Percentiles rank a stretch among this genome's conserved stretches.
Evolutionary conservation across 1,140 invertebrate species (phyloP).

Genomic region (Bathynomus jamesi): DNA sequence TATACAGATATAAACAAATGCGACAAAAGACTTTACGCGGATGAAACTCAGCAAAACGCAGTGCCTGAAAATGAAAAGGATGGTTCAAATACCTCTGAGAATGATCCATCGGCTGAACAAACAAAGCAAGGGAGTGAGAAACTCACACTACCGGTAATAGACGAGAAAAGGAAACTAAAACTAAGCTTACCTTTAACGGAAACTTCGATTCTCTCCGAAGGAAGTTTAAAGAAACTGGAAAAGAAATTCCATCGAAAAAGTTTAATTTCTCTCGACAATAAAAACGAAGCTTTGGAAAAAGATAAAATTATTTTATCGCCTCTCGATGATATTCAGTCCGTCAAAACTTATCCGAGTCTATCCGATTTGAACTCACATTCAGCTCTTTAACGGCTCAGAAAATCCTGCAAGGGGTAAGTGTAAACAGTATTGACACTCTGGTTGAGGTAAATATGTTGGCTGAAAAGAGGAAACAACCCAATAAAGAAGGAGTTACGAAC

Average conservation of each 20-base stretch:
- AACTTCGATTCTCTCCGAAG: background rate
- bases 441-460: constrained; percentile 39
- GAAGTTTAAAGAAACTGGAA: background rate
- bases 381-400: constrained; percentile 39
- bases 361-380: constrained; percentile 36
- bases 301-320: background rate
- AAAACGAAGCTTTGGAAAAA: background rate
- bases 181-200: background rate
- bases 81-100: background rate
- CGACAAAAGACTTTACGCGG: constrained; percentile 17
- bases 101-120: too few species aligned
- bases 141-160: background rate
- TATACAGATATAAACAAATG: constrained; percentile 35
- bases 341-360: constrained; percentile 32
- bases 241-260: background rate
- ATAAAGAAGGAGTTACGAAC: constrained; percentile 22
- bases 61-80: background rate
- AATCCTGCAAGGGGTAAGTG: constrained; percentile 37
- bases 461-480: constrained; percentile 31
- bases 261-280: background rate
- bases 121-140: too few species aligned
- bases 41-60: background rate
- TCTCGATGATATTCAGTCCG: constrained; percentile 10
- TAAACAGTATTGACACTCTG: constrained; percentile 40
- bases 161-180: background rate